A percentile compares a stretch with the other conserved stretches of the same genome.
These are phyloP conservation scores for Archegozetes longisetosus DNA, from an alignment of 1,140 invertebrate species.

Conservation along the genomic window DNA sequence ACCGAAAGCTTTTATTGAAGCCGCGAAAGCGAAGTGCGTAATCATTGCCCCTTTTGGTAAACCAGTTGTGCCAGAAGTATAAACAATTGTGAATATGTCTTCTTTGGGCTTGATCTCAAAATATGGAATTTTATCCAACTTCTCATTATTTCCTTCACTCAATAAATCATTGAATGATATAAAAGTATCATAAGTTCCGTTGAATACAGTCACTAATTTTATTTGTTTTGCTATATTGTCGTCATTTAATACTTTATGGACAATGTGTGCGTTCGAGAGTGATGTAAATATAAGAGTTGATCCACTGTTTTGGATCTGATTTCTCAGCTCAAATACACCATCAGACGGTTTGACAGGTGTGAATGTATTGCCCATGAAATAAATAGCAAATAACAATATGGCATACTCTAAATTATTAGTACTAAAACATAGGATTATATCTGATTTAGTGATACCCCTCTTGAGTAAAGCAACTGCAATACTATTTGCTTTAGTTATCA, in stretches of 20 bases:
- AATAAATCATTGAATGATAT: background rate
- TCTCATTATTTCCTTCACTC: background rate
- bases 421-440: background rate
- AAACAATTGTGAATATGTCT: slow-evolving; percentile 12
- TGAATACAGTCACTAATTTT: background rate
- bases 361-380: background rate
- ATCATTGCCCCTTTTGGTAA: slow-evolving; percentile 35
- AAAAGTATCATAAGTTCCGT: background rate
- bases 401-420: background rate
- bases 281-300: too few species aligned
- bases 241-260: too few species aligned
- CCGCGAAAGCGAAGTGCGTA: slow-evolving; percentile 30
- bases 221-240: background rate
- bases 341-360: background rate
- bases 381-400: background rate
- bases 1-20: too few species aligned
- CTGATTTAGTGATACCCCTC: too few species aligned
- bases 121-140: background rate
- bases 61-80: slow-evolving; percentile 34
- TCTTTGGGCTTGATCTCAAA: background rate
- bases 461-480: background rate
- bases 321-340: background rate
- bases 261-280: too few species aligned
- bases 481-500: too few species aligned
- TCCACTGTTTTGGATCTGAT: too few species aligned